phyloP scores from a whole-genome alignment of 2,888 invertebrate genomes.

The Erebia palarica region DNA sequence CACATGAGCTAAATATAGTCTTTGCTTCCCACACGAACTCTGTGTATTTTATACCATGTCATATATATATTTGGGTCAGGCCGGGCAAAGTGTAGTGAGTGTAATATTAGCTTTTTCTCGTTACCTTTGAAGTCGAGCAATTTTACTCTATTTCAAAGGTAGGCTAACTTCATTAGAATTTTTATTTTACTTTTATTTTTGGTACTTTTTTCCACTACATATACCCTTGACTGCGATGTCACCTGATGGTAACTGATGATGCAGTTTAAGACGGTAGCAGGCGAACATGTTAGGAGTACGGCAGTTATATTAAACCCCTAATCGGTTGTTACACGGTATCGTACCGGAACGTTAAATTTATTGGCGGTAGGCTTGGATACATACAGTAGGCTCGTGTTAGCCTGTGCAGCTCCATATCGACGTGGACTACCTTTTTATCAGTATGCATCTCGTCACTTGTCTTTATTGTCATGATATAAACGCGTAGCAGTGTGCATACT shows the following conservation, averaged over 20 bases:
- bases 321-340: no score
- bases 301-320: no score
- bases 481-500: slow-evolving; percentile 4
- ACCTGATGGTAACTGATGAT: no score
- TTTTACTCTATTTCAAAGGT: background rate
- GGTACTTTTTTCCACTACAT: no score
- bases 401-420: no score
- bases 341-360: no score
- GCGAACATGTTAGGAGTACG: no score
- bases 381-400: no score
- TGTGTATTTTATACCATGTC: slow-evolving; percentile 1
- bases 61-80: slow-evolving; percentile 4
- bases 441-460: background rate
- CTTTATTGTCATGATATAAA: background rate
- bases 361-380: no score
- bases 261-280: no score
- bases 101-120: background rate
- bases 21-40: background rate
- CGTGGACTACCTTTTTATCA: no score
- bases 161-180: background rate
- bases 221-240: background rate
- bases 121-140: background rate
- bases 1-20: background rate
- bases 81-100: background rate
- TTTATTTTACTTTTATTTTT: no score